Base-by-base conservation (phyloP, 2,888 invertebrate species). In the Icerya purchasi region DNA sequence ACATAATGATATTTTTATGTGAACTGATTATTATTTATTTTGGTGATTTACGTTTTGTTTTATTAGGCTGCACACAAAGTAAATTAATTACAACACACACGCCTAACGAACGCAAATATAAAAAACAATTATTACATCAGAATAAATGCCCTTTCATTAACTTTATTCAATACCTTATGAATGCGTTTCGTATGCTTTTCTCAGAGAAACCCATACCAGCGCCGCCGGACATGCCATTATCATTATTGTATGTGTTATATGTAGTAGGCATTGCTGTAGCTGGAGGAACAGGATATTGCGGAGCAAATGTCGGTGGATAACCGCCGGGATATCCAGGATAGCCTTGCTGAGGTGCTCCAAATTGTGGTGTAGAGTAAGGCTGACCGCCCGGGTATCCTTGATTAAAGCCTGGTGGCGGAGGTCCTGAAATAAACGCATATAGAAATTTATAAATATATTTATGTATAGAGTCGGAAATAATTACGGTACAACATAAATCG, bases 141-240 rank as follows among this genome's bases (percentile, higher is more conserved):
- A 8, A 55, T 1, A 50, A 56, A 56, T 25, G 19, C n/a, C 19
- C n/a, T 20, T 18, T 21, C 2, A 19, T 1, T 14, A 21, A 24
- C 18, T 14, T 23, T 55, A 66, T 66, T 61, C 75, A 78, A 76
- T 82, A 89, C 71, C 83, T 76, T 59, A 86, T 80, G 68, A 86
- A 86, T 0, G 80, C 79, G 66, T 78, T 76, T 57, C 87, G 74
- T 64, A 87, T 83, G 63, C 76, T 74, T 68, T 81, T 78, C 65
- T 86, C 84, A 64, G 70, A 77, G 71, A 87, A 87, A 56, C 80
- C 82, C 68, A 84, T 83, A 1, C 80, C 81, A 66, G 81, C 82
- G 53, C 71, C 74, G 52, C 74, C 76, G 68, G 79, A 79, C 22
- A 77, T 76, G 61, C 78, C 78, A 54, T 79, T 73, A 55, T 75